Base-by-base conservation (phyloP, 1,140 invertebrate genomes). In the Bicyclus anynana region DNA sequence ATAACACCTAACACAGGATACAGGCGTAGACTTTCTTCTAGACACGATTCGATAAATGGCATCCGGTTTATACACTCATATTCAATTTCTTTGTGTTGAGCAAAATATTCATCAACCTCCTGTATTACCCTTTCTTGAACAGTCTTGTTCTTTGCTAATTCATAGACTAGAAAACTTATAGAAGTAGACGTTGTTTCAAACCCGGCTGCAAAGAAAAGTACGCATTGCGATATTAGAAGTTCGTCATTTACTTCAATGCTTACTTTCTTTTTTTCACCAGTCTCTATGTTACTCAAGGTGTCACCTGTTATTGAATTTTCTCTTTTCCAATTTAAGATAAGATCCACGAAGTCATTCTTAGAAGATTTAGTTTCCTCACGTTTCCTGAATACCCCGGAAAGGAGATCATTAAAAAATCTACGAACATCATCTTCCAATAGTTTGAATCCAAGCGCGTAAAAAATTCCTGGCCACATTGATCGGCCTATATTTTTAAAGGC, bases 311-410 rank as follows among this genome's bases (percentile, higher is more conserved):
- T 42, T 13, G 23, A 53, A 9, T 62, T 47, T 4, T 68, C 56
- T 16, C 52, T 35, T 29, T 56, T 71, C 42, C 67, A 64, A 29
- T 16, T 58, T 9, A 71, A 40, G 12, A 71, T 6, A 10, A 71
- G 53, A 57, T 74, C 71, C 0, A 74, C 37, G 14, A 74, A 74
- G 35, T 74, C 68, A 9, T 74, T 59, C 26, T 59, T 68, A 0
- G 23, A 20, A 0, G 60, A 44, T 6, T 57, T 23, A 5, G 62
- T 66, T 6, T 55, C 50, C 1, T 52, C 10, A 14, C 68, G 55
- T 13, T 40, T 61, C 38, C 65, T 27, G 35, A 63, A 65, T 6
- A 69, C 62, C 4, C 53, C 57, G 0, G 37, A 38, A 4, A 71
- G 17, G 9, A 71, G 10, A n/a, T 56, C 53, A 7, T 53, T 18